Evolutionary conservation across 1,140 invertebrate species (phyloP), one percentile per base, ranked within the genome.

Genomic region (Cardiocondyla obscurior): DNA sequence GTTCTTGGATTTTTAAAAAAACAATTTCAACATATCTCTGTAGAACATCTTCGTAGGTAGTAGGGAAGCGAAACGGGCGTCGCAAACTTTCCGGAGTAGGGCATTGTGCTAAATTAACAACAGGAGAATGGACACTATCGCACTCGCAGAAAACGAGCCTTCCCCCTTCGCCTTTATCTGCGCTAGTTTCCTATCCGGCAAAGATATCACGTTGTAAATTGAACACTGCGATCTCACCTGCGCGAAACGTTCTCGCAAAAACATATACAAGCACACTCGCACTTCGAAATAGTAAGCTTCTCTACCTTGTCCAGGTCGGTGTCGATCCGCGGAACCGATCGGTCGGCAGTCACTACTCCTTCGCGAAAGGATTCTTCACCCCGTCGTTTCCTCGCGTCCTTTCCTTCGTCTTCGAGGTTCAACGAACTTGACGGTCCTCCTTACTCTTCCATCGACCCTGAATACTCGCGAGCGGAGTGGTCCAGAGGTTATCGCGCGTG

Each of bases 231-330:
- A 58, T 58, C n/a, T n/a, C 14, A 2, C 22, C 53, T 58, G 14
- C 22, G 30, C 25, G 8, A 14, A 46, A 64, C 8, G 64, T n/a
- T 44, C 57, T 10, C 57, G 39, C 12, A 12, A 42, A 12, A 42
- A 62, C 14, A 77, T 65, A 5, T 67, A 67, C 60, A 2, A 14
- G 22, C 39, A 58, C 36, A 30, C 5, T 55, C 46, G 16, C 67
- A 64, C 25, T 76, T 36, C 55, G 3, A 65, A 72, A 53, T 25
- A 69, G 28, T 3, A 65, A 55, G 12, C 69, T 12, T 49, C 39
- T 67, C 42, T 87, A 87, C 85, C 85, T 87, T 83, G 19, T 60
- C n/a, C 83, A 58, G 39, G 83, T 60, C 46, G 73, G 22, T 53
- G 74, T 72, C 22, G 74, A 85, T 82, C 60, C 46, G 69, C 39